phyloP scores from a whole-genome alignment of 2,888 invertebrate genomes.

The Sisyra terminalis region DNA sequence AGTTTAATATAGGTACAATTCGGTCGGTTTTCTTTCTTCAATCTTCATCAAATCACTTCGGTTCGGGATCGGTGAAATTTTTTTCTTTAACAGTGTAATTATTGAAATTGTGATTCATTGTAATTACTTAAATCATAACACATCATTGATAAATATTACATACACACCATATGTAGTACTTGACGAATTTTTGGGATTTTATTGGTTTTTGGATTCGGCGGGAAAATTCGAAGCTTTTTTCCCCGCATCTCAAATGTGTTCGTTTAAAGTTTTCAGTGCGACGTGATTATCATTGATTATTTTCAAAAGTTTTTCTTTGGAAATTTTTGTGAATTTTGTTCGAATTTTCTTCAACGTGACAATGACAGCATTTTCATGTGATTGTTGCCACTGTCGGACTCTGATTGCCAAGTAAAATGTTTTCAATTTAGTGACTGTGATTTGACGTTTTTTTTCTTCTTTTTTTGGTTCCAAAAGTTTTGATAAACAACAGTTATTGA shows the following conservation, averaged over 20 bases:
- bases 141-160: conserved; percentile 6
- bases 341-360: not conserved
- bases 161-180: not conserved
- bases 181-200: too few relatives aligned
- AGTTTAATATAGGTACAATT: not conserved
- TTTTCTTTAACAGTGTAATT: conserved; percentile 6
- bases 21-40: too few relatives aligned
- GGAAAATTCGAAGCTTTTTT: too few relatives aligned
- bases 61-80: too few relatives aligned
- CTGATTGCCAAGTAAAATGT: not conserved
- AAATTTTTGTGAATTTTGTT: not conserved
- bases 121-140: conserved; percentile 2
- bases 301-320: not conserved
- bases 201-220: not conserved
- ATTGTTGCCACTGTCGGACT: not conserved
- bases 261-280: not conserved
- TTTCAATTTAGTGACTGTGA: not conserved
- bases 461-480: not conserved
- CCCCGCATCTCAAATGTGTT: not conserved
- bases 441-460: not conserved
- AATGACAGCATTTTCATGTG: not conserved
- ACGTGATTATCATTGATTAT: not conserved
- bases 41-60: too few relatives aligned
- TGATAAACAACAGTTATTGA: too few relatives aligned
- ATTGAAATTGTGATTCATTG: conserved; percentile 8